Base-by-base conservation (phyloP, 92 coral and sea anemone species). In the Anthopleura xanthogrammica region DNA sequence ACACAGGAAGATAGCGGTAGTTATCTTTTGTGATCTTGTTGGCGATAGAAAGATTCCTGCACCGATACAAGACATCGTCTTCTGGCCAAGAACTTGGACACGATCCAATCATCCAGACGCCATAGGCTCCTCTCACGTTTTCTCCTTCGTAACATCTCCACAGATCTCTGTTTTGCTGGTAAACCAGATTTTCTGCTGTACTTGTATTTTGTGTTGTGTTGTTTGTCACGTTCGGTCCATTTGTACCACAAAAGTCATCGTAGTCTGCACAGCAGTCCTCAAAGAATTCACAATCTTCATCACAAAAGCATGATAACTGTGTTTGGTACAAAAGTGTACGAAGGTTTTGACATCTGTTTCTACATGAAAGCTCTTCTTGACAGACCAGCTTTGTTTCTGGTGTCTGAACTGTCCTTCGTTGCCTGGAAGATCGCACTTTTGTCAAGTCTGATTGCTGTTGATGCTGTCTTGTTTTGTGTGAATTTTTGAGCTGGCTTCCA, bases 71-170 rank as follows among this genome's bases (percentile, higher is more conserved):
- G 60, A 75, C 62, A 50, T 83, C 78, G 48, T 78, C 78, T 77
- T 82, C 72, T 56, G 80, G 77, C 80, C 80, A 83, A 23, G 80
- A 43, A 12, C 17, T 72, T 58, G 91, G 85, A 77, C 91, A 88
- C 19, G 86, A 48, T 48, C 85, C 85, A 58, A 88, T 79, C 91
- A 88, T 88, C 91, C 91, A 88, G 50, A 88, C 48, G 16, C 91
- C 87, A 14, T 23, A 29, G n/a, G 72, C 2, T 41, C 83, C 78
- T 14, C 7, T 16, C 13, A 19, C 19, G 3, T 17, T 1, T 10
- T 43, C 66, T 43, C 52, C 40, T 40, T 22, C 7, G 4, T 66
- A 80, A 7, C 76, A 65, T 39, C 19, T 48, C 83, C 83, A 80
- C 41, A 80, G 41, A 12, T 43, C 48, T 80, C 72, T 65, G 52